A percentile compares a stretch with the other conserved stretches of the same genome.
These are phyloP conservation scores for Crocallis elinguaria DNA, from an alignment of 2,888 invertebrate species.

Conservation along the genomic window DNA sequence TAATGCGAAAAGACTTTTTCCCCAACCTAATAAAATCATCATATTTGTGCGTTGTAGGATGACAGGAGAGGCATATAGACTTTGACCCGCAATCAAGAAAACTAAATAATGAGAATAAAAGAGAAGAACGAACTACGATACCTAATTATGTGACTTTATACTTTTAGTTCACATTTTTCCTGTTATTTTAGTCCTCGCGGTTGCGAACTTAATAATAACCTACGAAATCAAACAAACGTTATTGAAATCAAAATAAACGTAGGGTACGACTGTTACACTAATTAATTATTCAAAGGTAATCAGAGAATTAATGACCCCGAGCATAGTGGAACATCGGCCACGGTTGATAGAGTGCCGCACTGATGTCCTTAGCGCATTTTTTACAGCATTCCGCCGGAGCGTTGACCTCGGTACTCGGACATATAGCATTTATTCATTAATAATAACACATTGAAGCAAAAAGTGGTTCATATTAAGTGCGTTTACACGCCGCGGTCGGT, in stretches of 20 bases:
- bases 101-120: slow-evolving; percentile 8
- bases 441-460: slow-evolving; percentile 72
- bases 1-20: no score
- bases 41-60: background rate
- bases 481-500: slow-evolving; percentile 56
- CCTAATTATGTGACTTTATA: background rate
- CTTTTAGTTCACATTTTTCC: slow-evolving; percentile 16
- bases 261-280: slow-evolving; percentile 39
- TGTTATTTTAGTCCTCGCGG: slow-evolving; percentile 11
- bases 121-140: background rate
- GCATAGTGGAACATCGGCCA: slow-evolving; percentile 55
- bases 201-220: background rate
- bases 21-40: no score
- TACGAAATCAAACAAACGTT: slow-evolving; percentile 3
- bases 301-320: slow-evolving; percentile 63
- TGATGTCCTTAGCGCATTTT: slow-evolving; percentile 78
- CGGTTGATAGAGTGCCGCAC: slow-evolving; percentile 64
- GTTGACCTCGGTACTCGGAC: slow-evolving; percentile 76
- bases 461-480: slow-evolving; percentile 72
- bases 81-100: background rate
- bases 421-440: slow-evolving; percentile 76
- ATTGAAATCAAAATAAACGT: slow-evolving; percentile 13
- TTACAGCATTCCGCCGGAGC: slow-evolving; percentile 76
- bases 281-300: slow-evolving; percentile 67
- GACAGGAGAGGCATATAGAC: background rate